These are phyloP conservation scores for Recurvirostra avosetta DNA, from an alignment of 2,113 vertebrate species.

Conservation along the genomic window DNA sequence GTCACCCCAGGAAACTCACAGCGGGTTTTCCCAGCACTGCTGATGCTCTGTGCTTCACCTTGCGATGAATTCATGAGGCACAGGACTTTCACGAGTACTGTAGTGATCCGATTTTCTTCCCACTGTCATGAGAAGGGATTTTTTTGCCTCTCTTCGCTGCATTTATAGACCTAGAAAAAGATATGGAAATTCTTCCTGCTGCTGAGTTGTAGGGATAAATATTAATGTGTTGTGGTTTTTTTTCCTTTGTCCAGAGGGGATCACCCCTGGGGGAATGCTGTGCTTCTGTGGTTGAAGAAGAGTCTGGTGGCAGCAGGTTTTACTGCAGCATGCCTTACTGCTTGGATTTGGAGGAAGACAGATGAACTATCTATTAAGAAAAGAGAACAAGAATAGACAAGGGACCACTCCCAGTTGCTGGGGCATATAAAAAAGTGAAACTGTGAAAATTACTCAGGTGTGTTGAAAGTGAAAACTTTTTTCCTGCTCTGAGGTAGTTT, in stretches of 20 bases:
- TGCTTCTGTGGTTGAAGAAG: neutral
- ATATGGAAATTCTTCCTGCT: neutral
- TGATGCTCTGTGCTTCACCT: neutral
- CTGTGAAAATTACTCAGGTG: neutral
- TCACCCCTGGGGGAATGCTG: neutral
- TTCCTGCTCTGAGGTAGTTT: neutral
- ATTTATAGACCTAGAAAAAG: neutral
- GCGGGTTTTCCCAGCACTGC: neutral
- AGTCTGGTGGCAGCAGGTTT: neutral
- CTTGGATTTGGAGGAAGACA: neutral
- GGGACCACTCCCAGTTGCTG: neutral
- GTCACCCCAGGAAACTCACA: neutral
- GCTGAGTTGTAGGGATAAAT: neutral
- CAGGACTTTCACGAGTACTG: rapidly evolving
- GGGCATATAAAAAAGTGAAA: neutral
- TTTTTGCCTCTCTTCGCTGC: neutral
- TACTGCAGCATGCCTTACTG: neutral
- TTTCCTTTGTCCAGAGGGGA: neutral
- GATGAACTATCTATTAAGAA: neutral
- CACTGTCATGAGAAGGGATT: rapidly evolving
- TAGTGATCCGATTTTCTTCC: neutral
- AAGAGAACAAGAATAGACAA: neutral
- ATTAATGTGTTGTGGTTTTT: neutral
- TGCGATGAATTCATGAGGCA: neutral
- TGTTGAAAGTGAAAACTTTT: neutral